Evolutionary conservation across 2,113 vertebrate genomes (phyloP), one percentile per base, ranked within the genome.

Genomic region (Maccullochella peelii): DNA sequence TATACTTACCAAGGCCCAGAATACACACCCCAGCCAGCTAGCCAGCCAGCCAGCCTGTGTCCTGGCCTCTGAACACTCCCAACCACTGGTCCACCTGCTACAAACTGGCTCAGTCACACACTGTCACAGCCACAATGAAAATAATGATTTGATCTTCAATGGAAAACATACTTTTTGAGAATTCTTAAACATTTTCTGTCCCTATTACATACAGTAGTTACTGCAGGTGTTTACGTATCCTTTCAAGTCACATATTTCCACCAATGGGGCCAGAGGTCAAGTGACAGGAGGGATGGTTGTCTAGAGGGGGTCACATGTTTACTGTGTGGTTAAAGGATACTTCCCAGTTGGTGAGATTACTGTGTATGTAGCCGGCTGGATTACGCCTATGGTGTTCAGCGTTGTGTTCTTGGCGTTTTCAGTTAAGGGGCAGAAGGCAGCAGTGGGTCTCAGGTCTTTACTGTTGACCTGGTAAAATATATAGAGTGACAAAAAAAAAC

Each of bases 1-100:
- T 93, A 94, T 95, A 94, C 94, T 96, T 96, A 94, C 93, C 87
- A 86, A 82, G 88, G 93, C 91, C 84, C 92, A 89, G 89, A 94
- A 91, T 94, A 94, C 88, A 89, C 93, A 91, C 80, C 86, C 82
- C 86, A 89, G 89, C 78, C 89, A 87, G 85, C 62, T 84, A 84
- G 77, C 75, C 70, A 69, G 82, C 66, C 81, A 76, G 86, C 61
- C 88, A 79, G 82, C 82, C 90, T 74, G 85, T 68, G 82, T 91
- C 88, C 83, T 89, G 72, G 82, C 85, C 86, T 91, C 89, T 81
- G 83, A 85, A 91, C 85, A 88, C 79, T 91, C 89, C 79, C 90
- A 84, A 77, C 87, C 86, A 69, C 83, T 78, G 77, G 82, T 92
- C 88, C 94, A 94, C 93, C 93, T 94, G 93, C 89, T 94, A 18